Evolutionary conservation across 2,113 vertebrate species (phyloP), one percentile per base, ranked within the genome.

Genomic region (Ammodramus savannarum): DNA sequence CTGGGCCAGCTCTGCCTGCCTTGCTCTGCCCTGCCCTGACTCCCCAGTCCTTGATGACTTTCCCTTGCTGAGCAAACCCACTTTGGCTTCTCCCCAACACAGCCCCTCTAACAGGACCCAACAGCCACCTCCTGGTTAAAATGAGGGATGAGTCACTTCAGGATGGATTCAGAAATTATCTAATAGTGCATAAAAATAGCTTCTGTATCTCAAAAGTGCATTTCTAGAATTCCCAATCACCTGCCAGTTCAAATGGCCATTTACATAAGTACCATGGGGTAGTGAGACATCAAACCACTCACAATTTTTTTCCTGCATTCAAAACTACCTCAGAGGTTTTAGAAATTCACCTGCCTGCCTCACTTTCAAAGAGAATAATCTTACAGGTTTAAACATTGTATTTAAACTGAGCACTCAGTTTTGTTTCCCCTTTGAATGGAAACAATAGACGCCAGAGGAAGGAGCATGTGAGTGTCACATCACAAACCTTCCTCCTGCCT

Each of bases 361-460:
- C 51, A 71, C 16, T 39, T 71, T 80, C 77, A 96, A 76, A 66
- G 29, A 82, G 90, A 94, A 80, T 55, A 89, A 93, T 31, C 59
- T 43, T 68, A 80, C 39, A 38, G 41, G 79, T 82, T 91, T 79
- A 72, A 96, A 87, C 1, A 6, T 13, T 63, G 52, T 39, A 57
- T 77, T 94, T 82, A 82, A 96, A 73, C 25, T 22, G 66, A 84
- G 81, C 29, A n/a, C 63, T 93, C 79, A 49, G 23, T 71, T 77
- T 85, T 78, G 91, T 69, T 71, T 89, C 41, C 22, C 54, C 34
- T 96, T 82, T 86, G 52, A 90, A 89, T 85, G 71, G 81, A 87
- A 87, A 87, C 68, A 96, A 78, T 22, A 54, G 51, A 87, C 61
- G 31, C 49, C 49, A 87, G 63, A 69, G 43, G 72, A 95, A 94